Evolutionary conservation across 2,888 invertebrate species (phyloP), one percentile per base, ranked within the genome.

Genomic region (Thymelicus lineola): DNA sequence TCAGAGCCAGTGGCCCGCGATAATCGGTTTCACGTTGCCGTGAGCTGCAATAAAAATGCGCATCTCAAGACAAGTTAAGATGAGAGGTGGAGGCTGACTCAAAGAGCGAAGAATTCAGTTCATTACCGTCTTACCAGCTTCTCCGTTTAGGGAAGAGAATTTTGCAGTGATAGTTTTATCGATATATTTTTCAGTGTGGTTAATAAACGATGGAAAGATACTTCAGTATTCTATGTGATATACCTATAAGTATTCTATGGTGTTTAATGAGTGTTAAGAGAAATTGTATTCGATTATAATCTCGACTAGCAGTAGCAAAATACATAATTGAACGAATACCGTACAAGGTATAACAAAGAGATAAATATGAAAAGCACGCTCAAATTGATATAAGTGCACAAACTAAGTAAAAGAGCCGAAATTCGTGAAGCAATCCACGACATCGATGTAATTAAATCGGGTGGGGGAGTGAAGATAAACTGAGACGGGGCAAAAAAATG

Each of bases 41-140:
- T 57, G 68, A 48, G 48, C 20, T 46, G 36, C 38, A 75, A 79
- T 81, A 79, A 80, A 80, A 80, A 78, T 78, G 80, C 76, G 77
- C 77, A 79, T 80, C 78, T 78, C 75, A 77, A 79, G 79, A 81
- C 76, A 77, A 75, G 74, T 75, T 75, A 74, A 76, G 76, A 76
- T 75, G 76, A 74, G 73, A 74, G 75, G 76, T 70, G 71, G 75
- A 70, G 62, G 78, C 79, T 75, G 76, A 79, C 79, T 89, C 87
- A 87, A 89, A 90, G 87, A 84, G 83, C 78, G 80, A 72, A 80
- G 80, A 83, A 86, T 86, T 82, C 86, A 88, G 86, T 88, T 91
- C 91, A 91, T 92, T 91, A 93, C 86, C 86, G 91, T 89, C 90
- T 89, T 90, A 85, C 86, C 77, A 82, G 78, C 80, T 78, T 76